Evolutionary conservation across 2,888 invertebrate genomes (phyloP), one percentile per base, ranked within the genome.

Genomic region (Nemurella pictetii): DNA sequence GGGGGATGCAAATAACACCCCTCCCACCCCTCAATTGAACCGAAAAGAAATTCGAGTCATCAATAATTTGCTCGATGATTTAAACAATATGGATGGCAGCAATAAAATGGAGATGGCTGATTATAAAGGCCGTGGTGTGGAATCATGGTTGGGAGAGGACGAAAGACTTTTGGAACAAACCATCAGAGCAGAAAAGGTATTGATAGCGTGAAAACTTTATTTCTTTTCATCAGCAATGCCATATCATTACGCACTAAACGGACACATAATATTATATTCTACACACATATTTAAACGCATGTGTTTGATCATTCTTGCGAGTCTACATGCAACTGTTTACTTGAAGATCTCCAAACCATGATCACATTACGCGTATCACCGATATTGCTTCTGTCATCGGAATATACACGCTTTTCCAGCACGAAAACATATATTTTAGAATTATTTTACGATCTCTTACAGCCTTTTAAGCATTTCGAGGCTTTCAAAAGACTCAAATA

Each of bases 11-110:
- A 27, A 35, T 27, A 75, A 72, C 30, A 72, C 35, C 81, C 80
- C 81, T 80, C 84, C 85, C 83, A 26, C 85, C 85, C 20, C 85
- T 55, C 80, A 74, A 72, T 84, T 84, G 73, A 84, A 84, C 80
- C 75, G 83, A 55, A 86, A 90, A 87, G 90, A 90, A 87, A 90
- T 90, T 85, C 88, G 89, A 85, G 89, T 90, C 83, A 89, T 90
- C 82, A 89, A 90, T 84, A 89, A 90, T 84, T 88, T 90, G 85
- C 89, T 90, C 86, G 90, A 90, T 86, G 90, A 90, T 87, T 88
- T 90, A 72, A 87, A 89, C 86, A 90, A 89, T 87, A 74, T 85
- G 84, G 85, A 85, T 26, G 80, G 80, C 15, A 35, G 26, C 36
- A 35, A 32, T 26, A 30, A 35, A 35, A 35, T 36, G 32, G 80